Evolutionary conservation across 2,888 invertebrate genomes (phyloP), one percentile per base, ranked within the genome.

Genomic region (Heliconius sara): DNA sequence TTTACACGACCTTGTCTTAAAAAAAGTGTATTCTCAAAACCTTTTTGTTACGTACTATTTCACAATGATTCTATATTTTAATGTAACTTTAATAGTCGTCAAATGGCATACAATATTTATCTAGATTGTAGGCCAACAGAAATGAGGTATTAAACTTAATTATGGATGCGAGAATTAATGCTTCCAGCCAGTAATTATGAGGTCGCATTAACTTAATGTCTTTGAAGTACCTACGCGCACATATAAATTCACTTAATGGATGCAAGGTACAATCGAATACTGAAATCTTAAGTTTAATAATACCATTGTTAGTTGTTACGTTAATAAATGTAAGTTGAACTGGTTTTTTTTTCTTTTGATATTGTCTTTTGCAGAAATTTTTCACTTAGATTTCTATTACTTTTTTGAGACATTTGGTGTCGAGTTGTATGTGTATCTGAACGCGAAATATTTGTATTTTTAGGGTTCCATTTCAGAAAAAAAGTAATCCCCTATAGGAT

Each of bases 101-200:
- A 89, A 91, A 91, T 88, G 89, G 89, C 90, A 89, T 88, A 92
- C 88, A 90, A 92, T 93, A 92, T 93, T 93, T 93, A 94, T 93
- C 92, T 92, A 92, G 94, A 94, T 93, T 93, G 93, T 92, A 91
- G 92, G 91, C 91, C 90, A 90, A 91, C 92, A 92, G 93, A 91
- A 93, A 93, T 93, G 91, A 93, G 91, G 92, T 92, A 93, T 93
- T 93, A 93, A 92, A 94, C 93, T 93, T 92, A 94, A 95, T 95
- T 94, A 95, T 94, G 92, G 93, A 94, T 92, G 92, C 92, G 93
- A 90, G 95, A 93, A 95, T 95, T 94, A 95, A 95, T 94, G 94
- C 89, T 90, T 88, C 91, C 90, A 91, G 90, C 91, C 89, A 92
- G 94, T 94, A 94, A 95, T 95, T 95, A 95, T 95, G 93, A 93